A percentile compares a stretch with the other conserved stretches of the same genome.
These are phyloP conservation scores for Agrotis exclamationis DNA, from an alignment of 2,888 invertebrate genomes.

Conservation along the genomic window DNA sequence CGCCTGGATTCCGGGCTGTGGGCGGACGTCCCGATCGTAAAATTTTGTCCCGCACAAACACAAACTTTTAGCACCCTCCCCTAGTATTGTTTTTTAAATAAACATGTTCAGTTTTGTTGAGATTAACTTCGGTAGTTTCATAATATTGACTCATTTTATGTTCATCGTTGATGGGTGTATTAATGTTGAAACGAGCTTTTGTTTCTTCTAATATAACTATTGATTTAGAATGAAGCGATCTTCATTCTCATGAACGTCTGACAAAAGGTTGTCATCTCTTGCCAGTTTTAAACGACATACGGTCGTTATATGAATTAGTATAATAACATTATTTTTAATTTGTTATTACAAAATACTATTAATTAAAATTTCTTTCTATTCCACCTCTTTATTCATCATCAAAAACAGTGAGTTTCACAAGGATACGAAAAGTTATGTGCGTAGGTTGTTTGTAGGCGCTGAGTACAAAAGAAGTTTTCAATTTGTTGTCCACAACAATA, in stretches of 20 bases:
- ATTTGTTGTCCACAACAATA: constrained; percentile 26
- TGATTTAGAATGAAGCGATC: background rate
- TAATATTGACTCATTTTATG: constrained; percentile 79
- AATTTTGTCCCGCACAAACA: constrained; percentile 87
- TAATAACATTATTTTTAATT: constrained; percentile 6
- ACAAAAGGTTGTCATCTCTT: constrained; percentile 18
- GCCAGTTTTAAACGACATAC: background rate
- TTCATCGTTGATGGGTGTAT: constrained; percentile 48
- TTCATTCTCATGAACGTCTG: background rate
- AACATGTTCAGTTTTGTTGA: constrained; percentile 83
- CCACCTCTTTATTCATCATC: background rate
- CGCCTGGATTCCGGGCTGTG: constrained; percentile 84
- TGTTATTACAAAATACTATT: background rate
- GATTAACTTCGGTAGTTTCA: constrained; percentile 80
- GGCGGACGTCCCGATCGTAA: constrained; percentile 86
- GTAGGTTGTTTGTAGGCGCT: constrained; percentile 41
- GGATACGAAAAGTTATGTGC: constrained; percentile 8
- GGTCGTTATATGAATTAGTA: constrained; percentile 33
- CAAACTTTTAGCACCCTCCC: constrained; percentile 84
- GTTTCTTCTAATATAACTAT: constrained; percentile 21
- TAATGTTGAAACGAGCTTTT: constrained; percentile 11
- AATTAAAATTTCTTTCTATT: too few relatives aligned
- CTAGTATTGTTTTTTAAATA: constrained; percentile 85
- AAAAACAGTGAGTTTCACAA: background rate
- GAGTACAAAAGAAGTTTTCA: constrained; percentile 36